phyloP scores from a whole-genome alignment of 2,888 invertebrate species.

The Brachylomia viminalis region DNA sequence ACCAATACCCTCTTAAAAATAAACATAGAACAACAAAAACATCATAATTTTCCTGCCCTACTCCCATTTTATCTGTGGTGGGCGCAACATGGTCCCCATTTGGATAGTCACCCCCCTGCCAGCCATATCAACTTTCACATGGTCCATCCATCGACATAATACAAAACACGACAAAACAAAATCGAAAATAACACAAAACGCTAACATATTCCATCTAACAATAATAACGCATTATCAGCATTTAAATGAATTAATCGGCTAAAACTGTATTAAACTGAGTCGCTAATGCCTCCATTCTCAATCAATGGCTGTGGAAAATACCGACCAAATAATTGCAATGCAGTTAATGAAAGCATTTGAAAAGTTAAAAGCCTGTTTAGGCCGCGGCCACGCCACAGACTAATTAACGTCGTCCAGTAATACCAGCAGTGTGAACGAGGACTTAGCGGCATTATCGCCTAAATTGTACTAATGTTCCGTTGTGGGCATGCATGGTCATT shows the following conservation, averaged over 20 bases:
- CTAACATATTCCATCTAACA: conserved; percentile 44
- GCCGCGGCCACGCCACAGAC: conserved; percentile 79
- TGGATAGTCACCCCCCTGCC: background rate
- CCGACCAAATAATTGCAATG: conserved; percentile 80
- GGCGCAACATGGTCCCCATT: background rate
- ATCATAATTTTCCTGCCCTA: no score
- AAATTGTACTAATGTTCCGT: conserved; percentile 89
- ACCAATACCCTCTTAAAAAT: conserved; percentile 10
- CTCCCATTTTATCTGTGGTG: background rate
- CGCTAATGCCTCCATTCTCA: conserved; percentile 78
- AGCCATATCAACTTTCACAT: background rate
- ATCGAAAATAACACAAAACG: conserved; percentile 16
- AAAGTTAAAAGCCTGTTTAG: conserved; percentile 88
- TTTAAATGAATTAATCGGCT: conserved; percentile 75
- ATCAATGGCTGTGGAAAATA: conserved; percentile 77
- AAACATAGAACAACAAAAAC: background rate
- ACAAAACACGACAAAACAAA: background rate
- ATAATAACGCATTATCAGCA: conserved; percentile 45
- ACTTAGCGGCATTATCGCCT: conserved; percentile 89
- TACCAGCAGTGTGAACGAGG: conserved; percentile 83
- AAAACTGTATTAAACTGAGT: conserved; percentile 69
- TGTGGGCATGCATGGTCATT: conserved; percentile 78
- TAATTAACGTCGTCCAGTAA: conserved; percentile 85
- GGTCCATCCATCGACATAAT: background rate
- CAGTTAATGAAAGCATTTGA: conserved; percentile 88